Evolutionary conservation across 92 coral and sea anemone species (phyloP), one percentile per base, ranked within the genome.

Genomic region (Epizoanthus rinbou): DNA sequence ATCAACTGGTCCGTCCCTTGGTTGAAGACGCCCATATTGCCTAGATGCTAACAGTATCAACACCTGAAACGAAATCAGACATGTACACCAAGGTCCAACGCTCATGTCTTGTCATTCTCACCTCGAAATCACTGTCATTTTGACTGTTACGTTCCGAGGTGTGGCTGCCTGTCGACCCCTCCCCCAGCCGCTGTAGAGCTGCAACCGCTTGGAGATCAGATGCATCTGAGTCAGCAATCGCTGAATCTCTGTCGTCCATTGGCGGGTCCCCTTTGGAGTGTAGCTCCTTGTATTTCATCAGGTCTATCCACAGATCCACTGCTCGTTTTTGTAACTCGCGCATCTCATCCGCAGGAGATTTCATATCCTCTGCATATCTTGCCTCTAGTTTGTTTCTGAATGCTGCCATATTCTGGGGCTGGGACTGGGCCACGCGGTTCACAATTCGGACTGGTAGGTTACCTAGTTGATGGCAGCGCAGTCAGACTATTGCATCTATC

Each of bases 371-470:
- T 52, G 83, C 75, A 87, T 95, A 93, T 69, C 85, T 76, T 41
- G 90, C 86, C 72, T 95, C 98, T 21, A 91, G 90, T 71, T 85
- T 85, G 28, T 86, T 89, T 35, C 97, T 94, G 35, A 95, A 67
- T 45, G 86, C 43, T 31, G 95, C 98, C 22, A 93, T 66, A n/a
- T 88, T 91, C 86, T 91, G 92, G 50, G 98, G 98, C 78, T 95
- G 98, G 53, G 97, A 91, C 69, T 90, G 91, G 50, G 98, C 87
- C 64, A 95, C 92, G 75, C 93, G 89, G 86, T 95, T 95, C 9
- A 95, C 98, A 57, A 95, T 84, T 31, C 95, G 85, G 25, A 88
- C 90, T 1, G 98, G 98, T 17, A 95, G 90, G 74, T 87, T 95
- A 68, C 98, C 98, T 95, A 74, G 50, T n/a, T n/a, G n/a, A n/a